Percentiles rank a stretch among this genome's conserved stretches.
phyloP scores from a whole-genome alignment of 2,797 vertebrate species.

The Otolemur crassicaudatus region DNA sequence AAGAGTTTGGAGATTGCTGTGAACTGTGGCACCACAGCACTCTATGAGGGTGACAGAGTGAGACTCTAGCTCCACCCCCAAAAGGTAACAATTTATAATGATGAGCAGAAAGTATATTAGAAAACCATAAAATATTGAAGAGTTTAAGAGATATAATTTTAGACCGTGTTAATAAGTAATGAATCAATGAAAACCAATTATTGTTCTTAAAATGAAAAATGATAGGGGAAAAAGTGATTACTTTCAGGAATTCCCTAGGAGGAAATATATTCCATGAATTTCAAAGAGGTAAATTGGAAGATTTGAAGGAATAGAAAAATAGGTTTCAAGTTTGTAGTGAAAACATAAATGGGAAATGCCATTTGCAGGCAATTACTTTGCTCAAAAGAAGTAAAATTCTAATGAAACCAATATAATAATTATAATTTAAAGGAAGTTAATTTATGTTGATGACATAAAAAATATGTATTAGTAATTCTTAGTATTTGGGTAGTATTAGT shows the following conservation, averaged over 20 bases:
- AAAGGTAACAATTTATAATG: neutral
- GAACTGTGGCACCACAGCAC: no score
- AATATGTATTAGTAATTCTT: neutral
- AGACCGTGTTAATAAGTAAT: neutral
- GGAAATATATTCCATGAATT: neutral
- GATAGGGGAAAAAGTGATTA: neutral
- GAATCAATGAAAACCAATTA: conserved; percentile 1
- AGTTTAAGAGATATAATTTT: neutral
- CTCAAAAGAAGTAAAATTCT: neutral
- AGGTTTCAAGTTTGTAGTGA: neutral
- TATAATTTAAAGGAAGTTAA: neutral
- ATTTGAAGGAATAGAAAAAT: neutral
- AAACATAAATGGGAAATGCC: conserved; percentile 12
- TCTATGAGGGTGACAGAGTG: no score
- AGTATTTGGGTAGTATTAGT: neutral
- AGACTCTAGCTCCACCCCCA: neutral
- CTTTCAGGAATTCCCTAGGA: neutral
- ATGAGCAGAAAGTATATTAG: neutral
- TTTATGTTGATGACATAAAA: neutral
- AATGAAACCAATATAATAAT: neutral
- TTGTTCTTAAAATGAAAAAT: neutral
- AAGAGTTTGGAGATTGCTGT: no score
- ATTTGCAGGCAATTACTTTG: neutral
- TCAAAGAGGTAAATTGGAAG: neutral
- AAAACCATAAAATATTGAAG: neutral